phyloP scores from a whole-genome alignment of 2,888 invertebrate species.

The Parnassius glacialis region DNA sequence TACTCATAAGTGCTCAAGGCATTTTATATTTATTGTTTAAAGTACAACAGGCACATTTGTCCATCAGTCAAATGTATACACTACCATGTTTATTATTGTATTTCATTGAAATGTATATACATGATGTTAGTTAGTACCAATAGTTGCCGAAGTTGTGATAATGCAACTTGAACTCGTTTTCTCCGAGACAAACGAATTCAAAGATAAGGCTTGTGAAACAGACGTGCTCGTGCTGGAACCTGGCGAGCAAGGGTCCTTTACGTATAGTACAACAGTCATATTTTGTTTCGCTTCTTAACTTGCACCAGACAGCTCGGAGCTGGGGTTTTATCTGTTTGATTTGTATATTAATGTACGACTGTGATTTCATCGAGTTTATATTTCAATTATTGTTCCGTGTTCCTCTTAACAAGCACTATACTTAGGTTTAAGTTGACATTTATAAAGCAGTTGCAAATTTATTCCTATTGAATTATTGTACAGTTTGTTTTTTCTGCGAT shows the following conservation, averaged over 20 bases:
- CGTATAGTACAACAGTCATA: neutral
- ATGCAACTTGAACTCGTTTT: conserved; percentile 8
- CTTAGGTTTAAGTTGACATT: conserved; percentile 9
- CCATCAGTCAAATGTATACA: neutral
- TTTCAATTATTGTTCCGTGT: conserved; percentile 9
- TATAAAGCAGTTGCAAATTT: neutral
- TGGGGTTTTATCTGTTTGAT: neutral
- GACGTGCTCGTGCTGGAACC: neutral
- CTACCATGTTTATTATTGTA: conserved; percentile 11
- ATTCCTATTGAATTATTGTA: neutral
- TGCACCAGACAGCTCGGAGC: neutral
- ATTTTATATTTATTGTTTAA: too few relatives aligned
- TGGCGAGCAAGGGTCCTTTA: neutral
- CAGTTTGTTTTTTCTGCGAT: neutral
- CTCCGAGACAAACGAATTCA: conserved; percentile 11
- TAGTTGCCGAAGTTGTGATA: neutral
- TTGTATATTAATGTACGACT: neutral
- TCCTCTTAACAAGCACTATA: conserved; percentile 1
- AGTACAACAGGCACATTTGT: neutral
- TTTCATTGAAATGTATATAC: conserved; percentile 1
- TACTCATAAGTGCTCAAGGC: too few relatives aligned
- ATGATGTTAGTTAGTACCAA: neutral
- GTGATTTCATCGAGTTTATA: conserved; percentile 11
- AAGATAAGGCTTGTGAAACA: conserved; percentile 1
- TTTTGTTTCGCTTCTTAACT: neutral